Conservation (phyloP, 2,888 invertebrate genomes). For the Zygogramma bicolorata region DNA sequence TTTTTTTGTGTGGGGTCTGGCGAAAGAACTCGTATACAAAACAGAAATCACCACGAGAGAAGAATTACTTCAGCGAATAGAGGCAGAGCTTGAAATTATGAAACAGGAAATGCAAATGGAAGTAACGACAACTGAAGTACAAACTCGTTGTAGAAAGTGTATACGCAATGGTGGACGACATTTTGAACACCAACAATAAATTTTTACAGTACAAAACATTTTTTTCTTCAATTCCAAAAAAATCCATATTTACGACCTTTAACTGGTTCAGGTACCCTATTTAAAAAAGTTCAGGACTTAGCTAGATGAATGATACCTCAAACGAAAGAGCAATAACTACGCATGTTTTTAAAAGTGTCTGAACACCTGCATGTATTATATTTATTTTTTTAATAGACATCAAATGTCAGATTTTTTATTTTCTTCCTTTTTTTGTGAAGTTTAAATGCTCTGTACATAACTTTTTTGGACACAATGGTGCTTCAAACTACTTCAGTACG, state of each 20-base stretch:
- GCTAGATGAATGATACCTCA: too few relatives aligned
- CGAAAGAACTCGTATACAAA: too few relatives aligned
- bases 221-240: conserved; percentile 4
- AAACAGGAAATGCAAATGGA: background rate
- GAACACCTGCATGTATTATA: background rate
- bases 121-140: background rate
- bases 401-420: conserved; percentile 8
- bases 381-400: conserved; percentile 13
- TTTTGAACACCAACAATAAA: background rate
- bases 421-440: conserved; percentile 2
- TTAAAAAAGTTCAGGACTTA: too few relatives aligned
- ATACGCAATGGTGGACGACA: background rate
- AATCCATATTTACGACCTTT: conserved; percentile 8
- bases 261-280: conserved; percentile 13
- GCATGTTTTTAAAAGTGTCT: too few relatives aligned
- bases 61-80: background rate
- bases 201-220: background rate
- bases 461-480: conserved; percentile 5
- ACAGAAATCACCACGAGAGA: too few relatives aligned
- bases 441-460: too few relatives aligned
- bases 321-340: too few relatives aligned
- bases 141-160: background rate
- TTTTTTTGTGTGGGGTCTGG: too few relatives aligned
- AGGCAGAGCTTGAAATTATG: background rate
- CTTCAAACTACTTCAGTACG: conserved; percentile 18